Percentiles rank a stretch among this genome's conserved stretches.
Conservation (phyloP, 2,888 invertebrate species). For the Gasteruption jaculator region DNA sequence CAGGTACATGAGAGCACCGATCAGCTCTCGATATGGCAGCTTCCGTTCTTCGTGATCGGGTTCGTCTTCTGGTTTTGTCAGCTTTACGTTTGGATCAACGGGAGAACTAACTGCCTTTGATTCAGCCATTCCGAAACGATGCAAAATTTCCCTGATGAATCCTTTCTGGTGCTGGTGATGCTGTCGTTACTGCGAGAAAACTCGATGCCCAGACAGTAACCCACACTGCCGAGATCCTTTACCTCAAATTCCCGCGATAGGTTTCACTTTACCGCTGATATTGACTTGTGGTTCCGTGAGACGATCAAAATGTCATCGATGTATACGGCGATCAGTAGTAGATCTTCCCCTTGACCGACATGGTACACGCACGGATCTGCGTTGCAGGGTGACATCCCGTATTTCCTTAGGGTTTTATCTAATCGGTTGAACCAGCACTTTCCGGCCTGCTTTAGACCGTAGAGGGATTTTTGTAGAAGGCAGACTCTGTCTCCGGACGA, state of each 20-base stretch:
- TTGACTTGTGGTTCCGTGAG: constrained; percentile 17
- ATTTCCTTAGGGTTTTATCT: constrained; percentile 6
- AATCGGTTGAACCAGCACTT: constrained; percentile 14
- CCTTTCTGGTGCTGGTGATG: constrained; percentile 18
- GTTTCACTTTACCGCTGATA: constrained; percentile 13
- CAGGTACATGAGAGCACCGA: constrained; percentile 24
- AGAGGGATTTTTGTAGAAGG: constrained; percentile 14
- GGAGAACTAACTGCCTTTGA: constrained; percentile 30
- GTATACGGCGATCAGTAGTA: constrained; percentile 24
- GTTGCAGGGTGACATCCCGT: constrained; percentile 6
- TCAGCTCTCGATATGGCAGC: constrained; percentile 21
- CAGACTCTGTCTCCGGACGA: constrained; percentile 13
- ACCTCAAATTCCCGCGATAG: constrained; percentile 19
- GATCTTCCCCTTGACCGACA: not conserved
- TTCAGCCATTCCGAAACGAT: constrained; percentile 31
- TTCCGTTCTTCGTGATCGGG: constrained; percentile 9
- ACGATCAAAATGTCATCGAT: constrained; percentile 30
- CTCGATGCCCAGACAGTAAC: constrained; percentile 29
- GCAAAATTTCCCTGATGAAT: constrained; percentile 25
- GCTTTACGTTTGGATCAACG: constrained; percentile 18
- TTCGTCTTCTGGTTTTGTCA: constrained; percentile 16
- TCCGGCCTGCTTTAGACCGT: constrained; percentile 18
- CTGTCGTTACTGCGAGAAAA: constrained; percentile 1
- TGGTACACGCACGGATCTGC: constrained; percentile 6
- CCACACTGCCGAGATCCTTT: constrained; percentile 22